phyloP scores from a whole-genome alignment of 2,113 vertebrate species.

The Gavialis gangeticus region DNA sequence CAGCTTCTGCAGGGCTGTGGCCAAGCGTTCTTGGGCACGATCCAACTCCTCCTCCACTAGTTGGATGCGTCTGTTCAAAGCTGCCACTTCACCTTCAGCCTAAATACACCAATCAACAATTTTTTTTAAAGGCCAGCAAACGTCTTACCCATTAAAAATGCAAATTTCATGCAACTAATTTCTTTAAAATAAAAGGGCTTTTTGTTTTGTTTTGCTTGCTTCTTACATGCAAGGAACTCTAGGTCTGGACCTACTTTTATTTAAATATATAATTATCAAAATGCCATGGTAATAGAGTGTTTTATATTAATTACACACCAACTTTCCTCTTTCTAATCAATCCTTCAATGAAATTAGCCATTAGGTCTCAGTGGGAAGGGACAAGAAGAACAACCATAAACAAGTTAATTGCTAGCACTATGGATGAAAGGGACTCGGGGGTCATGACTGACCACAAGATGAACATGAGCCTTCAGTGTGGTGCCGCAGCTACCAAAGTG shows the following conservation, averaged over 20 bases:
- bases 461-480: too few relatives aligned
- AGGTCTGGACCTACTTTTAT: conserved; percentile 9
- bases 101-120: conserved; percentile 25
- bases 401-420: too few relatives aligned
- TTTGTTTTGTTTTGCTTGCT: background rate
- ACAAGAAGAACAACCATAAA: background rate
- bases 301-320: background rate
- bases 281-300: conserved; percentile 41
- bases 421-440: too few relatives aligned
- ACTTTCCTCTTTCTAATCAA: background rate
- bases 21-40: conserved; percentile 93
- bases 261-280: conserved; percentile 49
- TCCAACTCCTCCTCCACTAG: conserved; percentile 98
- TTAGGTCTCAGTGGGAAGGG: rapidly evolving
- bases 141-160: rapidly evolving
- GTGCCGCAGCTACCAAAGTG: too few relatives aligned
- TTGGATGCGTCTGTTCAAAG: conserved; percentile 95
- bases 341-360: background rate
- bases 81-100: conserved; percentile 95
- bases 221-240: rapidly evolving
- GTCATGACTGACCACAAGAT: too few relatives aligned
- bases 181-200: background rate
- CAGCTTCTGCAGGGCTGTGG: conserved; percentile 94
- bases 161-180: background rate
- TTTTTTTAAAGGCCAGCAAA: rapidly evolving